Base-by-base conservation (phyloP, 53 echinoderm and acorn worm genomes). In the Mesocentrotus franciscanus region DNA sequence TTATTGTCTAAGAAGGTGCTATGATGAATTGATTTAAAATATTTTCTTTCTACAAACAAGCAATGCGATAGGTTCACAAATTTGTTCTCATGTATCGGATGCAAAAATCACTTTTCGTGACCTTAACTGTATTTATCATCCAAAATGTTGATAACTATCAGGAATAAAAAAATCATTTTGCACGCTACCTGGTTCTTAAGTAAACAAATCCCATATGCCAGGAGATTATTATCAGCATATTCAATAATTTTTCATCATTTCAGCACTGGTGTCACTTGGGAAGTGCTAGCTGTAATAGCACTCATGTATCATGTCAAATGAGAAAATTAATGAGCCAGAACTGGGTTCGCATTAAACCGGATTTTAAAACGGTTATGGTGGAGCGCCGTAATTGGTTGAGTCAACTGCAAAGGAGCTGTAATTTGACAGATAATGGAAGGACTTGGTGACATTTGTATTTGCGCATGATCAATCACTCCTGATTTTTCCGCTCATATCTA, bases 371-470 rank as follows among this genome's bases (percentile, higher is more conserved):
- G 26, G 18, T 27, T 59, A 8, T 87, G 81, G 81, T 27, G 26
- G 26, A n/a, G 87, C 58, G 11, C 20, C 10, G 26, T 57, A 87
- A 87, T 87, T 87, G 58, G n/a, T 20, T 58, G 87, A 87, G 87
- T 58, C 87, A 87, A 58, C 58, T 58, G 58, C 0, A 87, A 10
- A 57, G 87, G 12, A 27, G 42, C 49, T 10, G 32, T 27, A 87
- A 87, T 58, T 58, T 87, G 87, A 58, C 87, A 87, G 87, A 87
- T 87, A 87, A 57, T 87, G 57, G 58, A 57, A n/a, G 27, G 15
- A 22, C n/a, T 87, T 26, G 2, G 27, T 87, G 87, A 87, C 87
- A 87, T 56, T 87, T 87, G 57, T 87, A 58, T 87, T 87, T 87
- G 58, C 59, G 13, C 56, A 57, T 58, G 29, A 87, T 87, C 87